These are phyloP conservation scores for Neodiprion fabricii DNA, from an alignment of 1,140 invertebrate species.

Conservation along the genomic window DNA sequence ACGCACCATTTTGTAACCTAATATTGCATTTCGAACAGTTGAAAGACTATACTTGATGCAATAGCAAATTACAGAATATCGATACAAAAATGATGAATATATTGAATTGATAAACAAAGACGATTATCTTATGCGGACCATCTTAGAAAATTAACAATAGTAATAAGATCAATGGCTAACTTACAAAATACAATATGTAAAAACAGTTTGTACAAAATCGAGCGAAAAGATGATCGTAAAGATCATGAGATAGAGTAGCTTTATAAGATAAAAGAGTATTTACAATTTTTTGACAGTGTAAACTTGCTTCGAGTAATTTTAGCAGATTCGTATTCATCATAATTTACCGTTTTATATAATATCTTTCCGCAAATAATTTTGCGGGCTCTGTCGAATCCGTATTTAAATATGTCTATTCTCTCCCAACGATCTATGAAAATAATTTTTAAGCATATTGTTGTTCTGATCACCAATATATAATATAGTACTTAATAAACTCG, in stretches of 20 bases:
- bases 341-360: not conserved
- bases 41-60: constrained; percentile 32
- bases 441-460: constrained; percentile 35
- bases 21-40: constrained; percentile 34
- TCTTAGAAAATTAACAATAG: constrained; percentile 41
- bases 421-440: constrained; percentile 44
- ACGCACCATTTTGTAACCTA: constrained; percentile 43
- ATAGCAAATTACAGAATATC: constrained; percentile 36
- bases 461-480: constrained; percentile 7
- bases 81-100: constrained; percentile 30
- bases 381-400: constrained; percentile 29
- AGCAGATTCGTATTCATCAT: constrained; percentile 14
- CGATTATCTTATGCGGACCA: constrained; percentile 43
- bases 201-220: constrained; percentile 62
- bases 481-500: constrained; percentile 7
- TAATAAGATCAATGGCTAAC: constrained; percentile 36
- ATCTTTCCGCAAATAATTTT: no score
- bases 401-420: constrained; percentile 34
- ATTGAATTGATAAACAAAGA: constrained; percentile 38
- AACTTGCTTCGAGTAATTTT: constrained; percentile 11
- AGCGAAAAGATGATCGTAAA: constrained; percentile 50
- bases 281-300: constrained; percentile 38
- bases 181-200: constrained; percentile 51
- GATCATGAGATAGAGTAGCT: constrained; percentile 43
- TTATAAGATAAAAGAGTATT: constrained; percentile 49